Base-by-base conservation (phyloP, 2,888 invertebrate species). In the Nowickia ferox region DNA sequence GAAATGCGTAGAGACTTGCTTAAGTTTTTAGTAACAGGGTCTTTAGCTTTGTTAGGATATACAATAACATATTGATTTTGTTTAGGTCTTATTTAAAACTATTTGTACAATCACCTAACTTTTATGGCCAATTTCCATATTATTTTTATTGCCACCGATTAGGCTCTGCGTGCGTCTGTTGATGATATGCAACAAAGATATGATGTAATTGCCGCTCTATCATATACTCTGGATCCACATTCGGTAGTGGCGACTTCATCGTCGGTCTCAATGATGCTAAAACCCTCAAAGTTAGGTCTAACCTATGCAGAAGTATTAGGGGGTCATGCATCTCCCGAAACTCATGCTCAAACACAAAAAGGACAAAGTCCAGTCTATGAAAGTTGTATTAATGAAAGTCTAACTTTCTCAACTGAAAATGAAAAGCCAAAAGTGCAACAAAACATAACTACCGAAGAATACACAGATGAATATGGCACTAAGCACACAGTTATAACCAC, bases 221-320 rank as follows among this genome's bases (percentile, higher is more conserved):
- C 96, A 93, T 95, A 95, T 94, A 94, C 94, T 93, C 93, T 96
- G 94, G 97, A 97, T 94, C 96, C 97, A 90, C 95, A 95, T 90
- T 93, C 93, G 90, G 92, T 94, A 92, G 94, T 94, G 92, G 93
- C 93, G 82, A 92, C 92, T 88, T 92, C 93, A 87, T 93, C 93
- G 85, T 90, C 93, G 90, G 93, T 94, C 89, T 93, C 93, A 90
- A 93, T 93, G 91, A 92, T 93, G 89, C 91, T 93, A 88, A 93
- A 93, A 88, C 92, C 91, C 88, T 90, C 90, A 84, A 90, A 91
- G 87, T 88, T 90, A 88, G 93, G 93, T 89, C 91, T 93, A 87
- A 93, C 94, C 87, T 96, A 96, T 93, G 95, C 96, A 89, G 96
- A 95, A 92, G 96, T 96, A 91, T 94, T 96, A 90, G 95, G 96